phyloP scores from a whole-genome alignment of 1,140 invertebrate species.

The Oreohelix idahoensis region DNA sequence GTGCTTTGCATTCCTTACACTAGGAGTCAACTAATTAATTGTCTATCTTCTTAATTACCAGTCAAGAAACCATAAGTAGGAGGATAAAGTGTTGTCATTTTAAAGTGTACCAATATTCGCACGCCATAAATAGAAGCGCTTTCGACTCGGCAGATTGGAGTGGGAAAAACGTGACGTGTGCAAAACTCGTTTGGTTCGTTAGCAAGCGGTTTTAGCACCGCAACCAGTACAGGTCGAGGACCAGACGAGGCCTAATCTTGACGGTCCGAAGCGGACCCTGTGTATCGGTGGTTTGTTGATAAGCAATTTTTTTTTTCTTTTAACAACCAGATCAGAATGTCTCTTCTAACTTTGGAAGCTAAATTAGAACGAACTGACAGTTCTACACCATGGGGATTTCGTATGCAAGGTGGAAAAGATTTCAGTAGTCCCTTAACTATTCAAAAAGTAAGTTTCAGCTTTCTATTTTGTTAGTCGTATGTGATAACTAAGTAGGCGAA shows the following conservation, averaged over 20 bases:
- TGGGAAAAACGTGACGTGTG: neutral
- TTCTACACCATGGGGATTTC: conserved; percentile 88
- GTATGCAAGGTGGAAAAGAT: conserved; percentile 91
- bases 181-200: neutral
- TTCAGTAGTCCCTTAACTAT: conserved; percentile 85
- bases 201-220: neutral
- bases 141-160: neutral
- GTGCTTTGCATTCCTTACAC: too few relatives aligned
- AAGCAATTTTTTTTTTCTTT: neutral
- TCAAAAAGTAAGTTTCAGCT: conserved; percentile 58
- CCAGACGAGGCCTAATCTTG: neutral
- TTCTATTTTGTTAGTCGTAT: too few relatives aligned
- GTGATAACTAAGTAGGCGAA: too few relatives aligned
- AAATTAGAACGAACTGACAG: conserved; percentile 66
- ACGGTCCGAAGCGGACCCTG: neutral
- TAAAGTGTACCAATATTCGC: neutral
- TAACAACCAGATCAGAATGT: conserved; percentile 4
- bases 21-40: too few relatives aligned
- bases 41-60: neutral
- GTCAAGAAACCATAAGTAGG: neutral
- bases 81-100: conserved; percentile 3
- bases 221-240: neutral
- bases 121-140: conserved; percentile 9
- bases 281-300: neutral
- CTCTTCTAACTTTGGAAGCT: conserved; percentile 65